Conservation (phyloP, 2,888 invertebrate species). For the Drosophila pegasa region DNA sequence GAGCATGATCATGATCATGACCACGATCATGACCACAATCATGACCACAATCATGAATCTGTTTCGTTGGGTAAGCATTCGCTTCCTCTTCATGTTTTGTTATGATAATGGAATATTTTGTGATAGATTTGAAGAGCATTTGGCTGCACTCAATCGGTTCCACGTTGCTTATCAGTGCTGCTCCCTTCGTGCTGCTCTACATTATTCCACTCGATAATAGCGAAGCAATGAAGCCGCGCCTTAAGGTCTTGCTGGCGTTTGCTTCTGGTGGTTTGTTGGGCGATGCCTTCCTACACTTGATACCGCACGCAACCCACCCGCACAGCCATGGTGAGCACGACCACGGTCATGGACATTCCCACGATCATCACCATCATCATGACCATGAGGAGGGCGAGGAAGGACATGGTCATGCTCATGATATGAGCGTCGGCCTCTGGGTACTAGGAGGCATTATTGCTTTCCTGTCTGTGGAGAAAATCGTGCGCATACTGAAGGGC, state of each 20-base stretch:
- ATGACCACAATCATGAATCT: conserved; percentile 64
- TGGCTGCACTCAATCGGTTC: conserved; percentile 95
- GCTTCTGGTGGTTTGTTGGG: conserved; percentile 98
- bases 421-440: conserved; percentile 96
- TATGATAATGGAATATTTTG: conserved; percentile 18
- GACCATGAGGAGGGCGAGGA: conserved; percentile 85
- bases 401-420: conserved; percentile 88
- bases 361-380: conserved; percentile 53
- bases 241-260: conserved; percentile 96
- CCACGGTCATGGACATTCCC: conserved; percentile 85
- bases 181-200: conserved; percentile 96
- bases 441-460: conserved; percentile 96
- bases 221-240: conserved; percentile 92
- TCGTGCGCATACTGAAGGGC: conserved; percentile 94
- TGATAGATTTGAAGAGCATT: conserved; percentile 81
- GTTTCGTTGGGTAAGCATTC: conserved; percentile 64
- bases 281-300: conserved; percentile 99
- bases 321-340: conserved; percentile 84
- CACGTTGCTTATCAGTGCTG: conserved; percentile 96
- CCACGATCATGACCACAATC: conserved; percentile 45
- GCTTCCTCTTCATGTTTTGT: conserved; percentile 1
- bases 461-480: conserved; percentile 97
- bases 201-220: conserved; percentile 96
- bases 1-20: conserved; percentile 48
- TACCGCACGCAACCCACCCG: conserved; percentile 95